These are phyloP conservation scores for Tachina fera DNA, from an alignment of 2,888 invertebrate genomes.

Conservation along the genomic window DNA sequence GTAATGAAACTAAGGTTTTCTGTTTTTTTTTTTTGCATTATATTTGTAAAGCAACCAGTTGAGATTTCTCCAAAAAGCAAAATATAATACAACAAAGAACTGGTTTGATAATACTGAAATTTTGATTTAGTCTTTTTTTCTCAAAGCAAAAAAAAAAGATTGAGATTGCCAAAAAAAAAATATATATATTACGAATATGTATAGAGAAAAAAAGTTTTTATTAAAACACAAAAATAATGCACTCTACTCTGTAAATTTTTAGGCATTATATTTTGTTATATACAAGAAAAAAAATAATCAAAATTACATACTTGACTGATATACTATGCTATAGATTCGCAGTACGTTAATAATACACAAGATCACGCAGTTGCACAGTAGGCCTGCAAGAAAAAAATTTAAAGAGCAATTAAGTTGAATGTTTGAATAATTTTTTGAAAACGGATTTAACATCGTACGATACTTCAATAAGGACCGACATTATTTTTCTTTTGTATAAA, in stretches of 20 bases:
- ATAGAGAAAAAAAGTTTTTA: slow-evolving; percentile 43
- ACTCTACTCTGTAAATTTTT: slow-evolving; percentile 62
- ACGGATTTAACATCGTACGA: too few species aligned
- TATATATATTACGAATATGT: background rate
- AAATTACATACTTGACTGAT: slow-evolving; percentile 57
- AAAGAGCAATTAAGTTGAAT: too few species aligned
- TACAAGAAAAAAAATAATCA: slow-evolving; percentile 11
- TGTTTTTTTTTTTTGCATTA: slow-evolving; percentile 11
- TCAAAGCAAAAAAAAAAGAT: slow-evolving; percentile 46
- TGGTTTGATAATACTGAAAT: slow-evolving; percentile 67
- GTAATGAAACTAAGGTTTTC: slow-evolving; percentile 61
- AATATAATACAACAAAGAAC: slow-evolving; percentile 66
- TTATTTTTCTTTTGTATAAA: too few species aligned
- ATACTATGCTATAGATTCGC: slow-evolving; percentile 17
- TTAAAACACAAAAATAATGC: slow-evolving; percentile 46
- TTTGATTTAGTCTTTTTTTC: slow-evolving; percentile 58
- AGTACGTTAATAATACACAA: slow-evolving; percentile 33
- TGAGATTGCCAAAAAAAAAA: slow-evolving; percentile 66
- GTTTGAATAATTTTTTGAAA: too few species aligned
- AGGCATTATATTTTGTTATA: slow-evolving; percentile 67
- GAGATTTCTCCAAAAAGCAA: slow-evolving; percentile 69
- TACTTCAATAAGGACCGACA: too few species aligned
- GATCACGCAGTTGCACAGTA: slow-evolving; percentile 37
- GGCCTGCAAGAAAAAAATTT: background rate
- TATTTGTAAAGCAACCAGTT: slow-evolving; percentile 65